A percentile compares a stretch with the other conserved stretches of the same genome.
phyloP scores from a whole-genome alignment of 1,140 invertebrate genomes.

The Pseudobourletiella spinata region DNA sequence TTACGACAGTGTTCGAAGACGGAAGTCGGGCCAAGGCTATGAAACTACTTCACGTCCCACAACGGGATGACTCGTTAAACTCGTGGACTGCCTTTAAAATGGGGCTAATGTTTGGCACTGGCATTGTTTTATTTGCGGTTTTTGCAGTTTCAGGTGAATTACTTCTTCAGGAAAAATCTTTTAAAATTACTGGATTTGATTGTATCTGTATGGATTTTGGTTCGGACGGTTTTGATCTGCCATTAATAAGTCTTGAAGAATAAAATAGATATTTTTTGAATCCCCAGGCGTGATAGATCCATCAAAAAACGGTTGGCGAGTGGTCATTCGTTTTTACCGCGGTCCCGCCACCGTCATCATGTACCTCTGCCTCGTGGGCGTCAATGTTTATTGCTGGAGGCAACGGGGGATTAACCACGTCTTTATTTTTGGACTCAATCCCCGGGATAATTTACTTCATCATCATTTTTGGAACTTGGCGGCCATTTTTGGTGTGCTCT shows the following conservation, averaged over 20 bases:
- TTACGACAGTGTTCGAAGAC: conserved; percentile 85
- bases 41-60: conserved; percentile 76
- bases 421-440: conserved; percentile 96
- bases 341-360: conserved; percentile 78
- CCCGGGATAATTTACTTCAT: conserved; percentile 88
- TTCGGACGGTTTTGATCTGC: too few relatives aligned
- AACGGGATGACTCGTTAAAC: conserved; percentile 88
- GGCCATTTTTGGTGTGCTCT: conserved; percentile 89
- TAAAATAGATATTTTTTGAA: too few relatives aligned
- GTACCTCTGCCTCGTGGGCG: conserved; percentile 68
- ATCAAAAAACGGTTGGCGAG: conserved; percentile 50
- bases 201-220: not conserved
- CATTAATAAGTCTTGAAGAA: too few relatives aligned
- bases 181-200: not conserved
- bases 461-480: conserved; percentile 95
- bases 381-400: conserved; percentile 98
- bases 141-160: conserved; percentile 60
- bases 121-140: conserved; percentile 74
- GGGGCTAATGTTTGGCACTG: conserved; percentile 88
- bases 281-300: too few relatives aligned
- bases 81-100: conserved; percentile 91
- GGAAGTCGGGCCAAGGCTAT: conserved; percentile 54
- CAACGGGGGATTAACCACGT: conserved; percentile 98
- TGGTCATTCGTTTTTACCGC: conserved; percentile 77
- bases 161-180: not conserved